phyloP scores from a whole-genome alignment of 2,797 vertebrate species.

The Aythya fuligula region DNA sequence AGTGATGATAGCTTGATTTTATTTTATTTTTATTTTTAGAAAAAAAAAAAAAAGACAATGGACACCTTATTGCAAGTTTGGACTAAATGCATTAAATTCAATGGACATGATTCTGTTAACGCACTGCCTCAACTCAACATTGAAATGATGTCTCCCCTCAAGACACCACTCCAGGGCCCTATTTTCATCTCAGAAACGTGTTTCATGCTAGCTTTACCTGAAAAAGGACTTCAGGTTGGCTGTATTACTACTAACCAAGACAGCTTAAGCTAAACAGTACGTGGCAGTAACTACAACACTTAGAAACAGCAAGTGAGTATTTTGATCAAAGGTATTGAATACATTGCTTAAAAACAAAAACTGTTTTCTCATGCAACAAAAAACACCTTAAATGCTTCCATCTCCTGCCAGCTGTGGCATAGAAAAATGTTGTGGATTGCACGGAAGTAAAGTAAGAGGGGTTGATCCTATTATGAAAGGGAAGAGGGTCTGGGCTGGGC shows the following conservation, averaged over 20 bases:
- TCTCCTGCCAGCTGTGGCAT: background rate
- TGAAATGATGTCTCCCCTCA: background rate
- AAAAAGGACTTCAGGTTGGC: background rate
- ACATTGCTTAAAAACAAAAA: background rate
- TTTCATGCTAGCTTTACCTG: background rate
- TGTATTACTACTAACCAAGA: background rate
- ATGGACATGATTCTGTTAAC: background rate
- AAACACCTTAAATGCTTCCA: background rate
- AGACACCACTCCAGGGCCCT: background rate
- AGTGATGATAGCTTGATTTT: background rate
- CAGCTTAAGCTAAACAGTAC: background rate
- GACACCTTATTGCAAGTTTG: background rate
- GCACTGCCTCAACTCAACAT: rapidly evolving
- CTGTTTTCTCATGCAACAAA: background rate
- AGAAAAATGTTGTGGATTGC: background rate
- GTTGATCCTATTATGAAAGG: background rate
- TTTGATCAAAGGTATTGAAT: background rate
- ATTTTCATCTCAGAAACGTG: background rate
- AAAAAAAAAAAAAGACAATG: background rate
- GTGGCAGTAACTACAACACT: background rate
- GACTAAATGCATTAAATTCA: background rate
- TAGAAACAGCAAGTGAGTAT: background rate
- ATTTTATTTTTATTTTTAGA: background rate
- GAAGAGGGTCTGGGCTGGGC: background rate
- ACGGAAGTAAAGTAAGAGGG: background rate